Base-by-base conservation (phyloP, 1,140 invertebrate species). In the Drosophila orosa region DNA sequence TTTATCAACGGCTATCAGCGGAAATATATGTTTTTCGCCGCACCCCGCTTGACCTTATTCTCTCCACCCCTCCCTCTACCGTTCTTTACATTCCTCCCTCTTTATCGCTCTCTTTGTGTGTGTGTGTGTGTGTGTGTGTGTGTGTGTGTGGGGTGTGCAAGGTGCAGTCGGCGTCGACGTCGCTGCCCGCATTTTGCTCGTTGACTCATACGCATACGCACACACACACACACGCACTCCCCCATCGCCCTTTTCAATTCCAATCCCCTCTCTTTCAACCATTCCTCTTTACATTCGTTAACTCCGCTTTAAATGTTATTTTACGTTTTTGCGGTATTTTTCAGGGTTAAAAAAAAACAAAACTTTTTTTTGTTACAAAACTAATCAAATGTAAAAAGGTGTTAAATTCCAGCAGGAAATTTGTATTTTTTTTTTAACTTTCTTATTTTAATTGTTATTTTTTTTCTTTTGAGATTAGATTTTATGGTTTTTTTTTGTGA, bases 41-140 rank as follows among this genome's bases (percentile, higher is more conserved):
- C 82, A 82, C 83, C 83, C 83, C 82, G 83, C 82, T 87, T 87
- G 83, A 86, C 82, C 78, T 87, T 87, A 82, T 87, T 85, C 40
- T 74, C 39, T 78, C n/a, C 52, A 25, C 27, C 71, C 56, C 37
- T 47, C 42, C 33, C 24, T 29, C 61, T 29, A 19, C 37, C 40
- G 48, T 33, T 42, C 59, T 39, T 31, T 52, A 7, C n/a, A 35
- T 59, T 27, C 17, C 39, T 48, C 55, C 24, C 55, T 57, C 25
- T 39, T 59, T 54, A 54, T 54, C 48, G 35, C 67, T 33, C 52
- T 58, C 55, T 33, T 57, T 72, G 22, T 29, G n/a, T n/a, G n/a
- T n/a, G n/a, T n/a, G n/a, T n/a, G n/a, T n/a, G n/a, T n/a, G n/a
- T n/a, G n/a, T n/a, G n/a, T n/a, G n/a, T n/a, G n/a, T n/a, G n/a